A percentile compares a stretch with the other conserved stretches of the same genome.
These are phyloP conservation scores for Pseudolaguvia tuberculata DNA, from an alignment of 2,113 vertebrate genomes.

Conservation along the genomic window DNA sequence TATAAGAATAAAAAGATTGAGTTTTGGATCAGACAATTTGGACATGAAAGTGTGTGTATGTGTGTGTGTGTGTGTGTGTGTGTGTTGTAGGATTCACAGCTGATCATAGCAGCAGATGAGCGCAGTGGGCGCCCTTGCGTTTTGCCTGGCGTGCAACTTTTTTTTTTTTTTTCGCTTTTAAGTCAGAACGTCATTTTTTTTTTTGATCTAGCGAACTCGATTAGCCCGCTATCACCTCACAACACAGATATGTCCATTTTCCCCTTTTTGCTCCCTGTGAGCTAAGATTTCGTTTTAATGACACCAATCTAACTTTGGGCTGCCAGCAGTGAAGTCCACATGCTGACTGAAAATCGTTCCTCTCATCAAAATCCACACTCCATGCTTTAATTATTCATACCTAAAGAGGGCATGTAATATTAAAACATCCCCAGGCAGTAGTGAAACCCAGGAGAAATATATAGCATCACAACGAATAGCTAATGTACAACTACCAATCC, in stretches of 20 bases:
- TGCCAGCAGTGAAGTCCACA: constrained; percentile 28
- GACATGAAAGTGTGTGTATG: constrained; percentile 13
- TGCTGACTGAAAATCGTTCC: constrained; percentile 50
- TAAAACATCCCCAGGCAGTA: constrained; percentile 66
- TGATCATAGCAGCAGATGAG: constrained; percentile 16
- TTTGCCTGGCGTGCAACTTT: constrained; percentile 4
- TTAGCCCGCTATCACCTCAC: constrained; percentile 20
- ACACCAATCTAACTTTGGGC: constrained; percentile 29
- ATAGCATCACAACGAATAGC: constrained; percentile 39
- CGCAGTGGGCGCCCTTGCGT: not conserved
- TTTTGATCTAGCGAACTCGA: constrained; percentile 24
- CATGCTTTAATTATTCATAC: constrained; percentile 67
- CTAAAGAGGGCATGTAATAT: constrained; percentile 69
- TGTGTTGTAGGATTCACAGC: constrained; percentile 11
- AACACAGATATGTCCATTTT: constrained; percentile 16
- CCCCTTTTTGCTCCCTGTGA: constrained; percentile 5
- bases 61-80: too few species aligned
- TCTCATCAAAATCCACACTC: constrained; percentile 66
- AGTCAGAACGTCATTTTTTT: not conserved
- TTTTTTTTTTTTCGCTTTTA: constrained; percentile 9
- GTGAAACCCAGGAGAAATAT: constrained; percentile 48
- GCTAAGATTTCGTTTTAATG: constrained; percentile 38
- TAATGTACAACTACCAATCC: constrained; percentile 33
- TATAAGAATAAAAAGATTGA: not conserved
- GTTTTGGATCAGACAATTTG: not conserved